A percentile compares a stretch with the other conserved stretches of the same genome.
These are phyloP conservation scores for Bradynema listronoti DNA, from an alignment of 1,140 invertebrate species.

Conservation along the genomic window DNA sequence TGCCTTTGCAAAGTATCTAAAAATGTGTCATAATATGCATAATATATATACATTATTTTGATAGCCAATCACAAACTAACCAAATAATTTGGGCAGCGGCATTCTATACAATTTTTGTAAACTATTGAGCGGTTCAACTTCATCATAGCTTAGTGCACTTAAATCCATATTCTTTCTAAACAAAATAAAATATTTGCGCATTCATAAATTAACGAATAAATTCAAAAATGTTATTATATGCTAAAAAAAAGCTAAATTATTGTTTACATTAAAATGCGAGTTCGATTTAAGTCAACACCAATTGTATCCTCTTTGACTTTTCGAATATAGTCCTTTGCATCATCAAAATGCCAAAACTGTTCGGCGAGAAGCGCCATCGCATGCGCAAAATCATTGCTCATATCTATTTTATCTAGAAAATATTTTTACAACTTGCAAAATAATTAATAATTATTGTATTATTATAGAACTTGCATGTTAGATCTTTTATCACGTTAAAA, in stretches of 20 bases:
- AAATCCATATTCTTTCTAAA: too few relatives aligned
- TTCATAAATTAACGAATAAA: too few relatives aligned
- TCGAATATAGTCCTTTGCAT: constrained; percentile 14
- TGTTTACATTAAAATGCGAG: constrained; percentile 34
- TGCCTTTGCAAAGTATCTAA: too few relatives aligned
- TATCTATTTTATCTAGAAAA: constrained; percentile 7
- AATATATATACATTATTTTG: too few relatives aligned
- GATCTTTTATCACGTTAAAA: constrained; percentile 30
- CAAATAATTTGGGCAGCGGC: too few relatives aligned
- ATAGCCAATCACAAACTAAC: too few relatives aligned
- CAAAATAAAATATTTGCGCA: too few relatives aligned
- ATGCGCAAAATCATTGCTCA: constrained; percentile 32
- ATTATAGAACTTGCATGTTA: constrained; percentile 22
- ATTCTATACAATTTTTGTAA: too few relatives aligned
- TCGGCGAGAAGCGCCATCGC: constrained; percentile 31
- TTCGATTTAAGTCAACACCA: constrained; percentile 10
- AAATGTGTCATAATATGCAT: too few relatives aligned
- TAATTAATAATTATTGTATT: constrained; percentile 7
- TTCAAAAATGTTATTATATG: not conserved
- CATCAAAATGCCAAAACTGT: constrained; percentile 39
- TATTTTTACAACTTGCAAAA: not conserved
- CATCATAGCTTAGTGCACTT: constrained; percentile 1
- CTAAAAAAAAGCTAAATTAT: not conserved
- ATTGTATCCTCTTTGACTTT: constrained; percentile 12
- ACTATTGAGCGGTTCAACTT: not conserved